Base-by-base conservation (phyloP, 2,888 invertebrate genomes). In the Agonopterix subpropinquella region DNA sequence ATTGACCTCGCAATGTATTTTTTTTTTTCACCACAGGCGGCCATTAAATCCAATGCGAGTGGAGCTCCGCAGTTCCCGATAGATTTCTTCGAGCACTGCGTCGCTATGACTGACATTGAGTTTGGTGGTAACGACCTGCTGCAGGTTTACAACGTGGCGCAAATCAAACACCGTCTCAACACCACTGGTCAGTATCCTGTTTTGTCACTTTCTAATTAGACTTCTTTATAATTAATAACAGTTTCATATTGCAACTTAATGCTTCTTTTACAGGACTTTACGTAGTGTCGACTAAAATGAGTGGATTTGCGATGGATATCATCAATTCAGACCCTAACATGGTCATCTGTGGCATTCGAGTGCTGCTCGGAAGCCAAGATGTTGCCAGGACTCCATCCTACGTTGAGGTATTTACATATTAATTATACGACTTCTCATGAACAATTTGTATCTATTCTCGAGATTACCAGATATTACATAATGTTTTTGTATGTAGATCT, bases 1-100 rank as follows among this genome's bases (percentile, higher is more conserved):
- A 0, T 18, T 2, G 28, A 4, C 28, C 28, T 28, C 7, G 5
- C 7, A 28, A 28, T 28, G 5, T 28, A 7, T 28, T n/a, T 39
- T 3, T 9, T 28, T 28, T n/a, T 39, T 3, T 9, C n/a, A 10
- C 39, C 39, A 7, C 11, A 89, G 84, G 70, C 71, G 11, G 89
- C 91, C 1, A 72, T 74, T 5, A 88, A 86, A 59, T 70, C 87
- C 1, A 80, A 62, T 46, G 71, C 77, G 1, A 92, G 90, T 39
- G 92, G 92, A 36, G 89, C 91, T 1, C 92, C 95, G 0, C 90
- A 92, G 41, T 98, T 98, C 79, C 97, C 98, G 0, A 94, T 98
- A 39, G 99, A 99, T 75, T 98, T 98, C 90, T 99, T 99, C 79
- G 98, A 99, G 76, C 96, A 97, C 71, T 98, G 98, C 74, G 94